Conservation (phyloP, 2,113 vertebrate genomes). For the Rhegmatorhina hoffmannsi region DNA sequence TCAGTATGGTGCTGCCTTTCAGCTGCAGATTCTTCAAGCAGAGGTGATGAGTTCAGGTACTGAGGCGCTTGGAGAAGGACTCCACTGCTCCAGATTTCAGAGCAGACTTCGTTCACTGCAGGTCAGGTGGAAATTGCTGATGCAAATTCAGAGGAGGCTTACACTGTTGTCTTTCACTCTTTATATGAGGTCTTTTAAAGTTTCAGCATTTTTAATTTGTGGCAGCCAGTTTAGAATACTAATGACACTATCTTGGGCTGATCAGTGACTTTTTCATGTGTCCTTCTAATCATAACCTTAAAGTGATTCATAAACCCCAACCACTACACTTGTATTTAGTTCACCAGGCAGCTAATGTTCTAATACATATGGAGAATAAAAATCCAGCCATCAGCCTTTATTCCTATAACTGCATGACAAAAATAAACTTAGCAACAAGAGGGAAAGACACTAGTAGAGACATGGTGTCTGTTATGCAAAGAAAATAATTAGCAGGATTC, state of each 20-base stretch:
- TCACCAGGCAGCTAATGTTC: not conserved
- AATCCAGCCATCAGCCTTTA: not conserved
- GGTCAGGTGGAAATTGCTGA: not conserved
- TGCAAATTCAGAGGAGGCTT: not conserved
- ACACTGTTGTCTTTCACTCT: not conserved
- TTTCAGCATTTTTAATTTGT: conserved; percentile 15
- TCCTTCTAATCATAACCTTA: not conserved
- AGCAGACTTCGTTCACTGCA: not conserved
- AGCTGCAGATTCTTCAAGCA: not conserved
- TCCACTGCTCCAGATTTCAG: not conserved
- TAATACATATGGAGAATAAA: conserved; percentile 1
- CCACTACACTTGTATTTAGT: not conserved
- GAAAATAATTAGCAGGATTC: not conserved
- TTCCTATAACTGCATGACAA: not conserved
- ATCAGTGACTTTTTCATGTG: not conserved
- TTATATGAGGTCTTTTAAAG: not conserved
- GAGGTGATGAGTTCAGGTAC: not conserved
- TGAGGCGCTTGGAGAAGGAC: not conserved
- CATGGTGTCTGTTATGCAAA: not conserved
- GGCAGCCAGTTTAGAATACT: conserved; percentile 10
- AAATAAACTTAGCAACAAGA: not conserved
- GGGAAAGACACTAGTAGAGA: not conserved
- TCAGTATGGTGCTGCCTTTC: not conserved
- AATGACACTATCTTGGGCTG: not conserved
- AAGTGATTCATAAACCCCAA: not conserved